Evolutionary conservation across 2,888 invertebrate species (phyloP).

Genomic region (Nomada hirtipes): DNA sequence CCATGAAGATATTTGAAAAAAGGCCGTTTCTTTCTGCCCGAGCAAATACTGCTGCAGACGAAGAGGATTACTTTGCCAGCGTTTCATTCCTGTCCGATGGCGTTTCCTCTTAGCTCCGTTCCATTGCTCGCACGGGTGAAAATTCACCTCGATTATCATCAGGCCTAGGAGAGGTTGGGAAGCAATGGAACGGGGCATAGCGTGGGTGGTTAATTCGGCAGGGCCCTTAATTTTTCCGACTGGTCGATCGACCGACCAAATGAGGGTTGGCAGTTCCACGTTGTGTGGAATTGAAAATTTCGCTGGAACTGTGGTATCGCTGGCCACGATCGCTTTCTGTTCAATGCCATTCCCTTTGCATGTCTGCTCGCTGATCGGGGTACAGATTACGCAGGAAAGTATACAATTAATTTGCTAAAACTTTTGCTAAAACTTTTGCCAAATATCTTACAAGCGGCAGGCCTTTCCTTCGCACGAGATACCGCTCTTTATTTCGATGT

Average conservation of each 20-base stretch:
- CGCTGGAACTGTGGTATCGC: not conserved
- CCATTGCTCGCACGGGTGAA: constrained; percentile 15
- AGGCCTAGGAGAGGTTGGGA: not conserved
- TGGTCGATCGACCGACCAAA: not conserved
- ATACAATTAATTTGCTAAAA: constrained; percentile 5
- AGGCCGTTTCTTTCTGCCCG: not conserved
- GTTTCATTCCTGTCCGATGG: not conserved
- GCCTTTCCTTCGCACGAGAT: not conserved
- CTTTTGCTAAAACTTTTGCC: not conserved
- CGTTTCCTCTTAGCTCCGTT: not conserved
- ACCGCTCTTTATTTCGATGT: not conserved
- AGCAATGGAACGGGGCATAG: not conserved
- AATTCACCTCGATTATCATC: not conserved
- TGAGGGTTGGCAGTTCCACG: not conserved
- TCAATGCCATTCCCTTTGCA: not conserved
- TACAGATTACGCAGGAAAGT: not conserved
- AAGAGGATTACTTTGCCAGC: not conserved
- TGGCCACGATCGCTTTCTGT: not conserved
- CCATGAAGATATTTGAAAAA: constrained; percentile 3
- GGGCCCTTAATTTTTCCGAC: not conserved
- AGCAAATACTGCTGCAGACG: no score
- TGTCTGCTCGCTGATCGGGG: not conserved
- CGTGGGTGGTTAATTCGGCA: not conserved
- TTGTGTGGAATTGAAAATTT: constrained; percentile 1
- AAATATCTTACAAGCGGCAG: constrained; percentile 10